Base-by-base conservation (phyloP, 2,797 vertebrate genomes). In the Danionella dracula region DNA sequence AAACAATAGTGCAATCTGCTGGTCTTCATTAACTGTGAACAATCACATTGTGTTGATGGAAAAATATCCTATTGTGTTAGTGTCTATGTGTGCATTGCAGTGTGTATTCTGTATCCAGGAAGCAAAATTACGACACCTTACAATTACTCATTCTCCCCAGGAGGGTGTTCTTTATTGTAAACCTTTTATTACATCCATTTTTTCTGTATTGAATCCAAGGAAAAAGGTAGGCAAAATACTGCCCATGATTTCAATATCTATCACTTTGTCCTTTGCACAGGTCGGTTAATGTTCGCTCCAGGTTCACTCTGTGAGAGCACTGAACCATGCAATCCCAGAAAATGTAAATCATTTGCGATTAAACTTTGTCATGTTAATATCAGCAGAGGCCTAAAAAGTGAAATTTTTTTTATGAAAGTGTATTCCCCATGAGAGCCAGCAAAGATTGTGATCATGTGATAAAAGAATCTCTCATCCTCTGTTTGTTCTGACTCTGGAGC, bases 1-100 rank as follows among this genome's bases (percentile, higher is more conserved):
- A 75, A 75, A 71, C 68, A 82, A 81, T 59, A 32, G 82, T 63
- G 48, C 64, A 66, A 61, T 76, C 77, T 80, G 80, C 56, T 38
- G 68, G 72, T 66, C 70, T 65, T 76, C 72, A 78, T 84, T 76
- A 78, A 74, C 46, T 51, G 63, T 35, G 49, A 11, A 5, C 5
- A 13, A 44, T 23, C 13, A 23, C 37, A 49, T 49, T 11, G 4
- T 13, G 16, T 19, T 9, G 13, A 49, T 29, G 8, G 51, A 35
- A 35, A 44, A 65, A 54, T 54, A 37, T 27, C 19, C 20, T 16
- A 46, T 17, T 59, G 53, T 68, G 31, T 42, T 37, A 42, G 40
- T 38, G 10, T 38, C 11, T 49, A 37, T 35, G 5, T 66, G 59
- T 61, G 59, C 38, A 4, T 3, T 27, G 6, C 23, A 27, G n/a